phyloP scores from a whole-genome alignment of 2,797 vertebrate species.

The Danionella dracula region DNA sequence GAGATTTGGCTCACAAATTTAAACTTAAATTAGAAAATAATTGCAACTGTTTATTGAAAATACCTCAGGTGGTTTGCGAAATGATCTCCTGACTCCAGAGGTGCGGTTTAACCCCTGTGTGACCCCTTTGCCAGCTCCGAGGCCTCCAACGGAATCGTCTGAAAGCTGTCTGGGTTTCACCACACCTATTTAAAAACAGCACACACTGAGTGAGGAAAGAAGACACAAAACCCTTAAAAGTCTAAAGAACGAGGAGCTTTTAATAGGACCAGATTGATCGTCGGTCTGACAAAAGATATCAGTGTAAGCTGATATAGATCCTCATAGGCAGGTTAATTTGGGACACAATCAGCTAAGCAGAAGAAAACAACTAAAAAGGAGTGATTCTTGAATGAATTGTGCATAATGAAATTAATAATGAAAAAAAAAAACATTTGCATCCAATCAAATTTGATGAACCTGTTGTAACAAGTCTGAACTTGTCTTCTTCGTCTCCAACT shows the following conservation, averaged over 20 bases:
- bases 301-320: constrained; percentile 52
- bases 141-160: constrained; percentile 79
- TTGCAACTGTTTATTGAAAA: too few species aligned
- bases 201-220: constrained; percentile 24
- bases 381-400: background rate
- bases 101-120: constrained; percentile 89
- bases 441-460: constrained; percentile 61
- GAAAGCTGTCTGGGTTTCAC: constrained; percentile 85
- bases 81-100: constrained; percentile 90
- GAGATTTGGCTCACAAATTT: too few species aligned
- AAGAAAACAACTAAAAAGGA: background rate
- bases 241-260: constrained; percentile 47
- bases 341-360: too few species aligned
- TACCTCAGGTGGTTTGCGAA: constrained; percentile 94
- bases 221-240: constrained; percentile 40
- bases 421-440: too few species aligned
- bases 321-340: background rate
- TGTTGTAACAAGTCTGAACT: constrained; percentile 93
- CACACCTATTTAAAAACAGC: constrained; percentile 57
- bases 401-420: background rate
- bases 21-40: too few species aligned
- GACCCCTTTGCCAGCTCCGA: constrained; percentile 88
- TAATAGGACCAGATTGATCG: constrained; percentile 46
- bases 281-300: constrained; percentile 48
- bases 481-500: constrained; percentile 95